A percentile compares a stretch with the other conserved stretches of the same genome.
phyloP scores from a whole-genome alignment of 2,797 vertebrate species.

The Lates japonicus region DNA sequence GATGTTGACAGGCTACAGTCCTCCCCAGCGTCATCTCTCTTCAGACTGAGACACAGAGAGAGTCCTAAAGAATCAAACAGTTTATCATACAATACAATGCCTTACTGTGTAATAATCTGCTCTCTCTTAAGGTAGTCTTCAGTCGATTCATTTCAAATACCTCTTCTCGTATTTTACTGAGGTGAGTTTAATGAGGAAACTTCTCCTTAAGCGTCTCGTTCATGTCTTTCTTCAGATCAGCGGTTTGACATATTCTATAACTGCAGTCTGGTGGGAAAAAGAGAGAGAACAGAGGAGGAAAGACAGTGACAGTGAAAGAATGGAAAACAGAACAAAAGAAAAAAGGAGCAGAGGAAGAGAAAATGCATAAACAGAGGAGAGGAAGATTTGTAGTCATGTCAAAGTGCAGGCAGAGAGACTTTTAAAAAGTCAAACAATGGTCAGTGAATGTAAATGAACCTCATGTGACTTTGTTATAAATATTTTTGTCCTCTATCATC shows the following conservation, averaged over 20 bases:
- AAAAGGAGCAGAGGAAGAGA: background rate
- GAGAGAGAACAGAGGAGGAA: conserved; percentile 1
- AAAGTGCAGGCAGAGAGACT: conserved; percentile 7
- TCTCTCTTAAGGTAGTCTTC: background rate
- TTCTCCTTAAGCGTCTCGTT: conserved; percentile 98
- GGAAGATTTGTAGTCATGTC: background rate
- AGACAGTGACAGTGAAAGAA: background rate
- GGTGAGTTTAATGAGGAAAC: conserved; percentile 96
- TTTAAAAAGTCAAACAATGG: conserved; percentile 23
- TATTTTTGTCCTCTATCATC: too few species aligned
- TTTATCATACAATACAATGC: background rate
- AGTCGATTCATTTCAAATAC: accelerated
- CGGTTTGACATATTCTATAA: conserved; percentile 98
- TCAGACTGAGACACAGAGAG: conserved; percentile 85
- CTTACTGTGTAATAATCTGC: background rate
- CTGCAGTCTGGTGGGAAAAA: conserved; percentile 89
- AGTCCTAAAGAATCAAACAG: background rate
- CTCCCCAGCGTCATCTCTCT: conserved; percentile 94
- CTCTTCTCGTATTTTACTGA: conserved; percentile 98
- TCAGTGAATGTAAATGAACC: conserved; percentile 9
- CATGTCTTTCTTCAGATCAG: conserved; percentile 99
- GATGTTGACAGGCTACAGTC: conserved; percentile 95
- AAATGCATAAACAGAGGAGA: background rate
- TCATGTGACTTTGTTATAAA: too few species aligned
- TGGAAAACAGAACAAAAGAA: background rate